Evolutionary conservation across 2,113 vertebrate species (phyloP).

Genomic region (Istiophorus platypterus): DNA sequence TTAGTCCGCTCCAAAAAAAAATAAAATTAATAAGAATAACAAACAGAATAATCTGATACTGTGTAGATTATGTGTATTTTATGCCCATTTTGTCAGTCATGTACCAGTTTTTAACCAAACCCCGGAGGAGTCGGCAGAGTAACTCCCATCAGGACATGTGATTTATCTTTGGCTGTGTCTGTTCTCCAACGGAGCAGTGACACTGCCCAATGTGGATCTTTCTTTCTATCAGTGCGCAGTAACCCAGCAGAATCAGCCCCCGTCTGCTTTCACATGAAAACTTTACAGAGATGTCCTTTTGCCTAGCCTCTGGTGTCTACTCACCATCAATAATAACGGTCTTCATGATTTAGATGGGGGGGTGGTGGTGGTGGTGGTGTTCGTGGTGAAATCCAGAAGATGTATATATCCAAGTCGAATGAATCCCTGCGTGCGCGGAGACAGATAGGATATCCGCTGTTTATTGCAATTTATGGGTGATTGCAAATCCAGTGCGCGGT

Average conservation of each 20-base stretch:
- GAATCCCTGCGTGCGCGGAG: slow-evolving; percentile 61
- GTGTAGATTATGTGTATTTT: neutral
- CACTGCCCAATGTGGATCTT: slow-evolving; percentile 34
- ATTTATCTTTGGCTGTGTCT: slow-evolving; percentile 41
- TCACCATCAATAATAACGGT: slow-evolving; percentile 81
- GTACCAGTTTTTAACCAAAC: slow-evolving; percentile 30
- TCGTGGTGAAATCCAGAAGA: slow-evolving; percentile 74
- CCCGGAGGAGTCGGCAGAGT: slow-evolving; percentile 42
- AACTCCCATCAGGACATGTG: slow-evolving; percentile 69
- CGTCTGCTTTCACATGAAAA: slow-evolving; percentile 54
- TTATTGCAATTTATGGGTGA: slow-evolving; percentile 58
- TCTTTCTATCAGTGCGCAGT: slow-evolving; percentile 60
- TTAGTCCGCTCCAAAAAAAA: neutral
- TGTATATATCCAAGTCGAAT: slow-evolving; percentile 78
- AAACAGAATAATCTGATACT: neutral
- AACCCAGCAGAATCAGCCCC: slow-evolving; percentile 27
- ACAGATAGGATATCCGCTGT: slow-evolving; percentile 68
- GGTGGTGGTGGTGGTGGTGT: too few relatives aligned
- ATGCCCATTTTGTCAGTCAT: slow-evolving; percentile 9
- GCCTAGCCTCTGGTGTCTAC: slow-evolving; percentile 63
- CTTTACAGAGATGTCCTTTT: slow-evolving; percentile 55
- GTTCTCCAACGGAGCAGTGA: slow-evolving; percentile 27
- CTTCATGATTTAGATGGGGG: slow-evolving; percentile 80
- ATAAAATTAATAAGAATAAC: too few relatives aligned
- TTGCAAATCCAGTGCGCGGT: slow-evolving; percentile 76